phyloP scores from a whole-genome alignment of 1,140 invertebrate genomes.

The Brachionus koreanus region DNA sequence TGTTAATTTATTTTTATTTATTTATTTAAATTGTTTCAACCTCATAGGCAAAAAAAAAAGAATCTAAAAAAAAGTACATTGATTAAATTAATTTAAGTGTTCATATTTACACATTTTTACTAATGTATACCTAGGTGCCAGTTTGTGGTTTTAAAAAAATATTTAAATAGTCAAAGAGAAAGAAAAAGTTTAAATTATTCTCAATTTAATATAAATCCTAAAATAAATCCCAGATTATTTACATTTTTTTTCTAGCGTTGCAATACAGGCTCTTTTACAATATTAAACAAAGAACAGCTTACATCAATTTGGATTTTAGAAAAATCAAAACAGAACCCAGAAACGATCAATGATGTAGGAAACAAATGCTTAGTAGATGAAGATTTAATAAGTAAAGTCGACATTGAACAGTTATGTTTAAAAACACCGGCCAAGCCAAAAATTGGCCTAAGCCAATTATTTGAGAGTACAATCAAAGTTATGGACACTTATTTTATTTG shows the following conservation, averaged over 20 bases:
- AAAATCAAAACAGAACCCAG: neutral
- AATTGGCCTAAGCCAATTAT: neutral
- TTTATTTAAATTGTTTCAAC: too few relatives aligned
- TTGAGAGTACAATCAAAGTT: neutral
- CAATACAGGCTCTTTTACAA: conserved; percentile 25
- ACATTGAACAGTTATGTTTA: neutral
- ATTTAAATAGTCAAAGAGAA: too few relatives aligned
- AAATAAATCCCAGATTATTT: too few relatives aligned
- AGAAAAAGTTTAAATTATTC: too few relatives aligned
- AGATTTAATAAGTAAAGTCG: neutral
- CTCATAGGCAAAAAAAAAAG: too few relatives aligned
- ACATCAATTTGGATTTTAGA: neutral
- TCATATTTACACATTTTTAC: too few relatives aligned
- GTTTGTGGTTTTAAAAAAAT: too few relatives aligned
- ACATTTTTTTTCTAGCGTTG: neutral
- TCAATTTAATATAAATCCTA: too few relatives aligned
- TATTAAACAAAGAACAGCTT: conserved; percentile 14
- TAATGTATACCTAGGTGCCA: too few relatives aligned
- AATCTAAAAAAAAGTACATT: too few relatives aligned
- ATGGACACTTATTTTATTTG: conserved; percentile 29
- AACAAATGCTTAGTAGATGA: neutral
- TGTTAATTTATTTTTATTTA: too few relatives aligned
- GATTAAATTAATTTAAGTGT: too few relatives aligned
- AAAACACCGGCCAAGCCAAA: neutral
- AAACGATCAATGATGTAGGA: neutral